Evolutionary conservation across 2,797 vertebrate genomes (phyloP).

Genomic region (Onychomys torridus): DNA sequence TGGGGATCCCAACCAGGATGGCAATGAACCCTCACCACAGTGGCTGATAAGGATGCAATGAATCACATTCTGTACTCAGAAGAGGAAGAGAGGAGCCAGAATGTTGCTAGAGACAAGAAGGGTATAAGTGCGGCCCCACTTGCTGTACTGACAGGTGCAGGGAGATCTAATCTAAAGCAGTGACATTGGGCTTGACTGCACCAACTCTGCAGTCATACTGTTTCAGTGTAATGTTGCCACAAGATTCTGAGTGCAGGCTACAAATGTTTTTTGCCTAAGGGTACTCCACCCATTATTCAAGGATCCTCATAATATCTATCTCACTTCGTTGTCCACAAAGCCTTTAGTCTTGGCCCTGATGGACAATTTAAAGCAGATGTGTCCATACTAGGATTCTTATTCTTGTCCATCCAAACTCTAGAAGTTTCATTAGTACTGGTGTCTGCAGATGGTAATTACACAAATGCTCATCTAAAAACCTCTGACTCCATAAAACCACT

Average conservation of each 20-base stretch:
- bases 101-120: not conserved
- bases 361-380: not conserved
- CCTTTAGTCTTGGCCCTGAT: not conserved
- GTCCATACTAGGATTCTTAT: not conserved
- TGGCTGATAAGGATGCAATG: not conserved
- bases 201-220: not conserved
- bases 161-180: not conserved
- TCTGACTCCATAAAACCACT: not conserved
- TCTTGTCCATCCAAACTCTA: not conserved
- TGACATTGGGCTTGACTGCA: not conserved
- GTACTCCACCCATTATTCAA: not conserved
- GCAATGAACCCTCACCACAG: not conserved
- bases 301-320: not conserved
- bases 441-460: not conserved
- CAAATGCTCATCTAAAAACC: not conserved
- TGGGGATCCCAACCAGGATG: not conserved
- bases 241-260: not conserved
- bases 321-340: not conserved
- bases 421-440: conserved; percentile 6
- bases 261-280: not conserved
- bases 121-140: not conserved
- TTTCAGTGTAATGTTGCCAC: rapidly evolving
- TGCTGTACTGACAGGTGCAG: not conserved
- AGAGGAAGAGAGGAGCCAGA: not conserved
- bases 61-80: not conserved